Evolutionary conservation across 92 coral and sea anemone genomes (phyloP), one percentile per base, ranked within the genome.

Genomic region (Micromussa lordhowensis): DNA sequence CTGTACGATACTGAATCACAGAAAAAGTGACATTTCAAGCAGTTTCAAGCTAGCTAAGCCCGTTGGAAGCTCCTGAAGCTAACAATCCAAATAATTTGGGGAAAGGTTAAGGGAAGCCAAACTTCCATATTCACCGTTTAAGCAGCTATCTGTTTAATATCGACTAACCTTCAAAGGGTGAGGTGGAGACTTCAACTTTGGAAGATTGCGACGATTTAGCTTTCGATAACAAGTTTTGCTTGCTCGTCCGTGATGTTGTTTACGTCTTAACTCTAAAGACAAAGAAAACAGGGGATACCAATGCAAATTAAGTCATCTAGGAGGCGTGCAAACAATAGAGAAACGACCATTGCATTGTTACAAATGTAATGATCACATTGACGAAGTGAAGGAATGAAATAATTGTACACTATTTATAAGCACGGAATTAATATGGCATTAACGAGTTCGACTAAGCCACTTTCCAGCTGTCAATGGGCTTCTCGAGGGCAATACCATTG

Each of bases 261-360:
- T 82, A 54, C 63, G 76, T 26, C 19, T n/a, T 21, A 51, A 19
- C 49, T 29, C 29, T 19, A 40, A 51, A 82, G 68, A 68, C 77
- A 82, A 68, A 38, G 26, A n/a, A 14, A 64, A 40, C 10, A 44
- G 26, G 15, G 55, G 24, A 5, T 8, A 14, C 21, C 63, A 11
- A 82, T 82, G 86, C 86, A 82, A 82, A 82, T 82, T 82, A 30
- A 17, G 63, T 29, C 32, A 68, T 51, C 29, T 1, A 11, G 12
- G 34, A 12, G 71, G 68, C 28, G 68, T 24, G 30, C 1, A 0
- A 61, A 61, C 68, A 61, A 61, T 61, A 61, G 29, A 61, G 29
- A 61, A 24, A 24, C 29, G 68, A 61, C 26, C 29, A 61, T n/a
- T n/a, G 68, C 14, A 61, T 61, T 61, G 68, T 61, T 61, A 24